Base-by-base conservation (phyloP, 2,888 invertebrate species). In the Bembecia ichneumoniformis region DNA sequence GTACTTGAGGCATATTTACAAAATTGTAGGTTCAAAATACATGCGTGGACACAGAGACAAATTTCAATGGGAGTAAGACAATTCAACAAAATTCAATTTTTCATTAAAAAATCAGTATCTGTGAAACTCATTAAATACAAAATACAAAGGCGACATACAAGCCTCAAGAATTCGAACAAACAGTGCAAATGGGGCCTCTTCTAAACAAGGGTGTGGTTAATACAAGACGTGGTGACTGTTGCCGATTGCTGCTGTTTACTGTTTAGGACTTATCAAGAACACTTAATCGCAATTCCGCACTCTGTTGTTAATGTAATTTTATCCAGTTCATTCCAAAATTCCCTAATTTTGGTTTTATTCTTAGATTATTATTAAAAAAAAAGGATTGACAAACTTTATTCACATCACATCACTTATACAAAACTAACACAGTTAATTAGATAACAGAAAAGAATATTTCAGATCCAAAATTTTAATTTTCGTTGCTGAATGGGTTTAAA, bases 101-200 rank as follows among this genome's bases (percentile, higher is more conserved):
- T 28, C 9, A 28, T 28, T 1, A 28, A 28, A 52, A 46, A 47
- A 47, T 35, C 13, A 35, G n/a, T 10, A 35, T 35, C 9, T 14
- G 4, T 61, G 68, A 67, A 68, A 62, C 53, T 63, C 5, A 62
- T 59, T 66, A 72, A 69, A 62, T 61, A 71, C 28, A 28, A 28
- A 28, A 70, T 60, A 62, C 49, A 44, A 66, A 67, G 68, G 68
- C 64, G 57, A 44, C 4, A 57, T 56, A 56, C 55, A 65, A 68
- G 71, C 71, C 64, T 67, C 60, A 66, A 63, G 64, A 67, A 67
- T 69, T 17, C 10, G 7, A 48, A 43, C 47, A 68, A 67, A 71
- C 65, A 71, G 82, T 87, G 87, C 87, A 87, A 87, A 87, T 87
- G 86, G 84, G 80, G 73, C 83, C 83, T 80, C 82, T 82, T 79